These are phyloP conservation scores for Artibeus jamaicensis DNA, from an alignment of 2,797 vertebrate genomes.

Conservation along the genomic window DNA sequence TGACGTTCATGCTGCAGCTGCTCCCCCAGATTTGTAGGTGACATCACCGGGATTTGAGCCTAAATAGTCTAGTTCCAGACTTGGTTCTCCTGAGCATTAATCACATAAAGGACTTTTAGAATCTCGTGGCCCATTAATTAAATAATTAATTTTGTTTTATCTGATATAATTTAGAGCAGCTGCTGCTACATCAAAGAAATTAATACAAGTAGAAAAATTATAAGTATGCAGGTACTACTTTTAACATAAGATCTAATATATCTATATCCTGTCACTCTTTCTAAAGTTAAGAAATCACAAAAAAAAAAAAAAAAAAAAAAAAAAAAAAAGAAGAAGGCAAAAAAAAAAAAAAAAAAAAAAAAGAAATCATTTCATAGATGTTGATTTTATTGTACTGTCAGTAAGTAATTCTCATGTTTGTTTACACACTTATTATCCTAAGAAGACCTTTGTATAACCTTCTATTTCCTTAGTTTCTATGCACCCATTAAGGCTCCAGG, in stretches of 20 bases:
- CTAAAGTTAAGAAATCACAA: background rate
- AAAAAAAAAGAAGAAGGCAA: no score
- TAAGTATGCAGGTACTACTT: background rate
- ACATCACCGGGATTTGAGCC: background rate
- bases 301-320: no score
- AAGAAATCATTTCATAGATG: no score
- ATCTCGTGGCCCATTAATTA: background rate
- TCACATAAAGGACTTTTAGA: background rate
- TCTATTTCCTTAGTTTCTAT: background rate
- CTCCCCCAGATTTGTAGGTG: background rate
- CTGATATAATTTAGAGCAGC: background rate
- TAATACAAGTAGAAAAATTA: background rate
- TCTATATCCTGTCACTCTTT: background rate
- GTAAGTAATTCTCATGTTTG: background rate
- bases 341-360: no score
- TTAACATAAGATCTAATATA: background rate
- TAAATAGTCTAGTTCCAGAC: background rate
- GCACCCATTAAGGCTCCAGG: background rate
- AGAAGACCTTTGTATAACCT: background rate
- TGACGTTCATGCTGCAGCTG: background rate
- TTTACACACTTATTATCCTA: background rate
- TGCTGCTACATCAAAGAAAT: background rate
- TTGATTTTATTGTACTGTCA: background rate
- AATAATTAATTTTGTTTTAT: background rate
- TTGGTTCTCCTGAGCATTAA: background rate